These are phyloP conservation scores for Blennius ocellaris DNA, from an alignment of 2,113 vertebrate genomes.

Conservation along the genomic window DNA sequence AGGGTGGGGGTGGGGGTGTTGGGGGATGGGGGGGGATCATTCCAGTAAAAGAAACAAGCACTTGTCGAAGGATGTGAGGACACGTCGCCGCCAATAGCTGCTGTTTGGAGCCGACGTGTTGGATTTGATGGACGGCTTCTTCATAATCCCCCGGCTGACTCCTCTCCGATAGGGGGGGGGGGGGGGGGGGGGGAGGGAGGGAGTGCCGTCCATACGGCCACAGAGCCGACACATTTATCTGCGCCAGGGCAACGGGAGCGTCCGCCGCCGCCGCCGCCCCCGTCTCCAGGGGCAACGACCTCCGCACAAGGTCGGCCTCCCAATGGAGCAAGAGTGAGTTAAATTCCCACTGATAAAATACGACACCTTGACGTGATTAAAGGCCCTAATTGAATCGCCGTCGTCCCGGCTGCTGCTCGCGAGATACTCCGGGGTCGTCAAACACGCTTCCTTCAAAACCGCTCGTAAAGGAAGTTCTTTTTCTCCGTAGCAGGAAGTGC, in stretches of 20 bases:
- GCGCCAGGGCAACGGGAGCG: constrained; percentile 53
- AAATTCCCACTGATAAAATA: constrained; percentile 71
- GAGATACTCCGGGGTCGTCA: too few relatives aligned
- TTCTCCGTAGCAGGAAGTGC: too few relatives aligned
- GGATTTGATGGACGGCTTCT: constrained; percentile 67
- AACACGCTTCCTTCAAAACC: too few relatives aligned
- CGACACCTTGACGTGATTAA: constrained; percentile 72
- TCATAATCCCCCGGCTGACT: constrained; percentile 30
- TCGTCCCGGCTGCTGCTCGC: constrained; percentile 47
- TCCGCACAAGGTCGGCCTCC: constrained; percentile 71
- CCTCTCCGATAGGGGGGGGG: constrained; percentile 52
- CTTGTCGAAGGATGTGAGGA: constrained; percentile 7
- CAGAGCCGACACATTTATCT: constrained; percentile 71
- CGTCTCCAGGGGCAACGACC: constrained; percentile 74
- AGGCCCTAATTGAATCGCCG: constrained; percentile 66
- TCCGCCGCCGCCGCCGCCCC: constrained; percentile 16
- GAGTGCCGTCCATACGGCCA: constrained; percentile 23
- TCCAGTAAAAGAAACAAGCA: too few relatives aligned
- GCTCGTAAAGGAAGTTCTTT: too few relatives aligned
- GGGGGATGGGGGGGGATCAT: neutral
- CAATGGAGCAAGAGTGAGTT: constrained; percentile 67
- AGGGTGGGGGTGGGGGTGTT: constrained; percentile 45
- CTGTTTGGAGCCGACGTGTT: constrained; percentile 24
- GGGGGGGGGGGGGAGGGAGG: constrained; percentile 40
- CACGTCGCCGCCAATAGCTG: constrained; percentile 12